Conservation (phyloP, 2,113 vertebrate genomes). For the Aramus guarauna region DNA sequence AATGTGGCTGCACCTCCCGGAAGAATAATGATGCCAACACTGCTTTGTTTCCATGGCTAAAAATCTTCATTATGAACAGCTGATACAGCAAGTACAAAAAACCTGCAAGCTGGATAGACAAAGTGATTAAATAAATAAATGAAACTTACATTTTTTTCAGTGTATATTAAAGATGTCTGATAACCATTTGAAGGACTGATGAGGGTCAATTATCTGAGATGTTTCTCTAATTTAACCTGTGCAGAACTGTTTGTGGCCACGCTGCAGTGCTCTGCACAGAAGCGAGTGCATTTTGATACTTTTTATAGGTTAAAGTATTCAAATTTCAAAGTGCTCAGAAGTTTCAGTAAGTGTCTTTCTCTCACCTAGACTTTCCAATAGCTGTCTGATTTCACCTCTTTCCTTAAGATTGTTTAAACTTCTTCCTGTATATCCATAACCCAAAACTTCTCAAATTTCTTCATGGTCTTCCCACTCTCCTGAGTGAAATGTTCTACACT, state of each 20-base stretch:
- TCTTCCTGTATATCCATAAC: background rate
- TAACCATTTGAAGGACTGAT: background rate
- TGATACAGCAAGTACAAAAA: background rate
- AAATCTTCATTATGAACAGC: background rate
- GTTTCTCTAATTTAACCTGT: background rate
- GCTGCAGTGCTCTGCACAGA: background rate
- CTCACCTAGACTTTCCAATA: background rate
- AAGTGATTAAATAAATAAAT: background rate
- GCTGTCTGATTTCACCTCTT: background rate
- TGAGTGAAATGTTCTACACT: background rate
- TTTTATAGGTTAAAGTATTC: background rate
- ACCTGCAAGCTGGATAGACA: background rate
- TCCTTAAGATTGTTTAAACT: background rate
- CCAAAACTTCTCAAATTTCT: background rate
- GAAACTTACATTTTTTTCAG: background rate
- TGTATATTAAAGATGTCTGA: background rate
- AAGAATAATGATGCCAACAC: background rate
- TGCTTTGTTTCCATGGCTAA: background rate
- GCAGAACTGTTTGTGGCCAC: background rate
- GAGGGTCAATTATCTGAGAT: background rate
- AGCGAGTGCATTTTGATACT: background rate
- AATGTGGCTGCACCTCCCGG: background rate
- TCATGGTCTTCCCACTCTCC: background rate
- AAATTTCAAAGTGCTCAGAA: background rate
- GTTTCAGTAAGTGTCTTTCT: background rate